Evolutionary conservation across 2,113 vertebrate species (phyloP), one percentile per base, ranked within the genome.

Genomic region (Lontra canadensis): DNA sequence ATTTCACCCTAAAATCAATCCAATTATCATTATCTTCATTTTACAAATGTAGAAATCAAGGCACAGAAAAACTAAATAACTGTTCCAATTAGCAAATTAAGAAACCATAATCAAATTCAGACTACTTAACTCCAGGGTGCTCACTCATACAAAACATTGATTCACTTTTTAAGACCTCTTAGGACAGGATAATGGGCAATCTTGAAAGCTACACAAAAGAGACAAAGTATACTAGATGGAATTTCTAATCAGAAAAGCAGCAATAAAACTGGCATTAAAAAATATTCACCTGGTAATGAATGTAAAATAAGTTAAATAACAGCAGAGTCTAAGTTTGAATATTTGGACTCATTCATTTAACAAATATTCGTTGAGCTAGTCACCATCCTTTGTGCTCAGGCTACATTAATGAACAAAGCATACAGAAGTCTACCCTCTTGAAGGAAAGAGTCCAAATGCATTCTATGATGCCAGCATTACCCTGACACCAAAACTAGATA

Each of bases 241-340:
- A 18, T 80, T 94, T 87, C 25, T 92, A 36, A 59, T 44, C 9
- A 94, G 36, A 84, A 92, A 80, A 73, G 26, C 34, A 95, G 25
- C 36, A 67, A 94, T 94, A 42, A 92, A 82, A 85, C 14, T 67
- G 7, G 21, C 57, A 81, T 86, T 93, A 90, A 82, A 82, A 74
- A 71, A 42, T 29, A 94, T 67, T 39, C 20, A 74, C 49, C 23
- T 92, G 57, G 34, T 55, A 95, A 86, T 69, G 36, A 94, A 92
- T 34, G 7, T 65, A 21, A 20, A 82, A 57, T 25, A 59, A 76
- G 44, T 79, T 82, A 94, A 79, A 87, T 83, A 79, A 65, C 13
- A 78, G 17, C 9, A 69, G 25, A 92, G 21, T 1, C 8, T 65
- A 88, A 31, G 1, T 83, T 91, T 88, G 34, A 34, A 39, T 88